phyloP scores from a whole-genome alignment of 2,113 vertebrate genomes.

The Erythrocercus mccallii region DNA sequence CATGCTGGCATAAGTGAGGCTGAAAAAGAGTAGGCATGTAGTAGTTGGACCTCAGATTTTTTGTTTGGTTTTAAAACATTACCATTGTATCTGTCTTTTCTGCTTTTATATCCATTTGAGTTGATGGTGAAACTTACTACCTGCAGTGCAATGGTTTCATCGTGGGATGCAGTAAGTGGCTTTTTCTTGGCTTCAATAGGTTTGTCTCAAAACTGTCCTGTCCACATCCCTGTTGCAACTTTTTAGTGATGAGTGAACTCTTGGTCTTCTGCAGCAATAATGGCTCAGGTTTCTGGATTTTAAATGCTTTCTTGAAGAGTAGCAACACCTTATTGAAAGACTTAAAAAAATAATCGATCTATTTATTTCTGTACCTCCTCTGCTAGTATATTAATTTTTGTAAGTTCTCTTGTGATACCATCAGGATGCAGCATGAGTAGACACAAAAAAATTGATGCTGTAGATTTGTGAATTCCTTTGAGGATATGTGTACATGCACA shows the following conservation, averaged over 20 bases:
- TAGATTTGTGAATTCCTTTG: not conserved
- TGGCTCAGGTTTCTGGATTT: not conserved
- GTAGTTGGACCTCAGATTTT: not conserved
- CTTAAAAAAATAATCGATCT: not conserved
- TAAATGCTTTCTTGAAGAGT: not conserved
- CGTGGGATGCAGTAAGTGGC: not conserved
- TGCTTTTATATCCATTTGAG: not conserved
- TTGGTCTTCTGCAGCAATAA: not conserved
- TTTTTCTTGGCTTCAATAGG: not conserved
- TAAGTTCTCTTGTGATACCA: not conserved
- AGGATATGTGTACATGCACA: not conserved
- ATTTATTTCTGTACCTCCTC: not conserved
- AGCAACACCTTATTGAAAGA: not conserved
- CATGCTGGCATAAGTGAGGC: not conserved
- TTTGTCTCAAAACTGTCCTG: not conserved
- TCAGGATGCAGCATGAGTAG: not conserved
- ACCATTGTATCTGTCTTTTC: not conserved
- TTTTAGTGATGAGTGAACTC: not conserved
- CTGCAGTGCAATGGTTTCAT: not conserved
- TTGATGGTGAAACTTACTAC: not conserved
- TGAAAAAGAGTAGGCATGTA: not conserved
- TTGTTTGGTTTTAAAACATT: not conserved
- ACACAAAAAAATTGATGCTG: not conserved
- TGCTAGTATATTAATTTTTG: not conserved
- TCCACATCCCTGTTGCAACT: not conserved